Evolutionary conservation across 2,888 invertebrate genomes (phyloP), one percentile per base, ranked within the genome.

Genomic region (Nomada ruficornis): DNA sequence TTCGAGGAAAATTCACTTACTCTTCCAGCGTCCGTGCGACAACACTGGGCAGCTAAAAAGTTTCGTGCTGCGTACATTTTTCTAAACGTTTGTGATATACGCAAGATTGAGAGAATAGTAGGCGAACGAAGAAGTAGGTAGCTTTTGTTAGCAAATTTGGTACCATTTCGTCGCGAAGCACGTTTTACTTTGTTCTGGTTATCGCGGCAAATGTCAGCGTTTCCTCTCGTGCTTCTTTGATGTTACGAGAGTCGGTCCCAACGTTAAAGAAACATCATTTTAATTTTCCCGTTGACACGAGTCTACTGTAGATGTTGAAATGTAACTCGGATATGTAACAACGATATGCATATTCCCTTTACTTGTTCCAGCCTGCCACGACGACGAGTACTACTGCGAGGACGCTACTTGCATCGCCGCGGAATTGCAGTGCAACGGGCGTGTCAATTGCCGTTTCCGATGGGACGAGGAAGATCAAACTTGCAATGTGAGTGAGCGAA

Each of bases 401-500:
- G 98, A 98, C 93, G 96, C 96, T 72, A 97, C 97, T 0, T 99
- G 99, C 94, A 98, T 99, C 84, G 95, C 96, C 50, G 86, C 86
- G 0, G 90, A 93, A 0, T 94, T 98, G 52, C 94, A 93, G 76
- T 99, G 99, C 93, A 97, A 98, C 92, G 92, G 94, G 0, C 94
- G 95, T 55, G 95, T 95, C 71, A 97, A 98, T 94, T 99, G 98
- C 94, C 96, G 97, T 86, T 96, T 97, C 88, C 96, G 96, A 73
- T 96, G 96, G 94, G 98, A 98, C 91, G 98, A 98, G 92, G 96
- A 96, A 80, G 95, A 95, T 71, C 72, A 86, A 36, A 79, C 88
- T 47, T 96, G 93, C 92, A 92, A 84, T 93, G 96, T 90, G 94
- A 95, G 93, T 93, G 64, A 65, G 36, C 55, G 23, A 73, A 42